Percentiles rank a stretch among this genome's conserved stretches.
Conservation (phyloP, 64 coral and sea anemone genomes). For the Pachyseris speciosa region DNA sequence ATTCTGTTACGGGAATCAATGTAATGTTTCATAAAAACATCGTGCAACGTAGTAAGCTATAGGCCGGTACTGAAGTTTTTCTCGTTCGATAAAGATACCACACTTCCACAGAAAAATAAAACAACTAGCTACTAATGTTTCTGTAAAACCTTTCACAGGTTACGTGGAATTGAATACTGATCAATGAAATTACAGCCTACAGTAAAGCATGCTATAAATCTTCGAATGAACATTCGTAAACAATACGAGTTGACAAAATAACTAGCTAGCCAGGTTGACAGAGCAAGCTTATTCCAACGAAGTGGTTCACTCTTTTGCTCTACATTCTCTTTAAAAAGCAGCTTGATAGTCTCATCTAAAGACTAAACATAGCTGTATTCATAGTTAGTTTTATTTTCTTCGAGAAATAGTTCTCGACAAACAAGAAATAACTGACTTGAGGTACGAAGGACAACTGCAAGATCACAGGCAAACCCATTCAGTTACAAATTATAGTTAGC, state of each 20-base stretch:
- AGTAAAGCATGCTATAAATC: conserved; percentile 9
- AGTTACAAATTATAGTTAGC: conserved; percentile 3
- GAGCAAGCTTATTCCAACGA: not conserved
- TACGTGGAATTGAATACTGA: not conserved
- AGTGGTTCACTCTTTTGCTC: not conserved
- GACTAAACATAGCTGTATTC: not conserved
- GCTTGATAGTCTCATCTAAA: not conserved
- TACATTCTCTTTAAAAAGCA: not conserved
- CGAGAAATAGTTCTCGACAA: not conserved
- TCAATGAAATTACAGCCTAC: not conserved
- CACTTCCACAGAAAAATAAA: not conserved
- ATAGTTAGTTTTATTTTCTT: not conserved
- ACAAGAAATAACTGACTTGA: not conserved
- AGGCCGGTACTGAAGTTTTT: not conserved
- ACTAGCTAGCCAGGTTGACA: not conserved
- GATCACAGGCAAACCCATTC: not conserved
- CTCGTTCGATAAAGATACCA: not conserved
- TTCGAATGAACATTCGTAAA: conserved; percentile 84
- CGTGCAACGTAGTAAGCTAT: conserved; percentile 3
- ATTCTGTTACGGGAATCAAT: not conserved
- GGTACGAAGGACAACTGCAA: not conserved
- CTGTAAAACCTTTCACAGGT: not conserved
- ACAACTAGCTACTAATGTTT: not conserved
- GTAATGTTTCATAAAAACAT: conserved; percentile 3
- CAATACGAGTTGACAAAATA: conserved; percentile 13